Base-by-base conservation (phyloP, 92 coral and sea anemone genomes). In the Porites lobata region DNA sequence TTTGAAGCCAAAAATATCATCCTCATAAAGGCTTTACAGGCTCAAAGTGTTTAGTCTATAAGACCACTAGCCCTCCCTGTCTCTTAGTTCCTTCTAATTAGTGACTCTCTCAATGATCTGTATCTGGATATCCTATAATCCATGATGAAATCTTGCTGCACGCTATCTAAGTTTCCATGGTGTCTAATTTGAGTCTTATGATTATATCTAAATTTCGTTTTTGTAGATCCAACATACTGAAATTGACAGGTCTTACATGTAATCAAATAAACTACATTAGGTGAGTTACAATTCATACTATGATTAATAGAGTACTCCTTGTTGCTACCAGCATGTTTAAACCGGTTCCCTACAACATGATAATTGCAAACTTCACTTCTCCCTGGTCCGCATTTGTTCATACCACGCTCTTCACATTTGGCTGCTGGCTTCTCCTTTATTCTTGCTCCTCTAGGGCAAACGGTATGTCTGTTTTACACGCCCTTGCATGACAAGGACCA, bases 381-480 rank as follows among this genome's bases (percentile, higher is more conserved):
- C 7, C 15, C 10, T 6, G 51, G 10, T 5, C 12, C 50, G 20
- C 69, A 64, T 18, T 64, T 64, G 22, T 21, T 21, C 22, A 21
- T 21, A 21, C 7, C 2, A 5, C 22, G 26, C 5, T 18, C 26
- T 26, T 64, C 3, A 9, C 2, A 4, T 18, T 64, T 18, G 19
- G 69, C 3, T 26, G 24, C 5, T 26, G 22, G 4, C 24, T 64
- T 3, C 14, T 9, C 64, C 22, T 21, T 21, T 21, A 59, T 17
- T 9, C 20, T 64, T 18, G 69, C 69, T 1, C 69, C 43, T 88
- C 88, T 38, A 81, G 91, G 9, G 91, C 86, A 61, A 72, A 88
- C 1, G 87, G 91, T 10, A 82, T 88, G n/a, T 76, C 62, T 2
- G n/a, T 5, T n/a, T 88, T 88, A 21, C 87, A 88, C 18, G 54